Conservation (phyloP, 2,797 vertebrate genomes). For the Gadopsis bispinosus region DNA sequence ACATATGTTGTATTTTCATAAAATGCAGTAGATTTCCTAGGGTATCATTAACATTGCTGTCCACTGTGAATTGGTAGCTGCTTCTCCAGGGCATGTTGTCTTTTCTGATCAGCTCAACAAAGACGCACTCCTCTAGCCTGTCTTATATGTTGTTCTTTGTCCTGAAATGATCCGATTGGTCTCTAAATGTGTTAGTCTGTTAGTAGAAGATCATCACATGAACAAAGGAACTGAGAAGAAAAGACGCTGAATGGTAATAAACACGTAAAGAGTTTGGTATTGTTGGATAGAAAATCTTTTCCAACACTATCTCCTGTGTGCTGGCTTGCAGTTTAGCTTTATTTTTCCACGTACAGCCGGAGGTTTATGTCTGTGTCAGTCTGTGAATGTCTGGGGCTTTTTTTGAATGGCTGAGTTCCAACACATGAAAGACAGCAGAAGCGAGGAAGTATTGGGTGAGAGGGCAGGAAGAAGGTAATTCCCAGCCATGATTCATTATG, state of each 20-base stretch:
- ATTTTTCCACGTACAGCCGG: constrained; percentile 1
- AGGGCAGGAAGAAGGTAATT: constrained; percentile 47
- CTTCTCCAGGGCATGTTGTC: background rate
- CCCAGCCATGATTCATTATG: constrained; percentile 51
- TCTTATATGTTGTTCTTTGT: background rate
- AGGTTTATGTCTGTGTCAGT: constrained; percentile 15
- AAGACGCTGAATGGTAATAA: background rate
- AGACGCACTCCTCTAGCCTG: background rate
- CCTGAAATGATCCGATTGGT: background rate
- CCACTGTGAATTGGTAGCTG: background rate
- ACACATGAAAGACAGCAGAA: constrained; percentile 50
- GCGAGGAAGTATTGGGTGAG: constrained; percentile 25
- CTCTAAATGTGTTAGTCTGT: background rate
- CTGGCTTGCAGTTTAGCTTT: background rate
- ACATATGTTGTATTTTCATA: background rate
- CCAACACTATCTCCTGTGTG: background rate
- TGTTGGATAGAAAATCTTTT: background rate
- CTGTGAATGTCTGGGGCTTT: constrained; percentile 15
- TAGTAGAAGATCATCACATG: background rate
- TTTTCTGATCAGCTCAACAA: background rate
- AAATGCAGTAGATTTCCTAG: too few relatives aligned
- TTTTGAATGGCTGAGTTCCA: constrained; percentile 24
- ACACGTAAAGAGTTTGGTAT: background rate
- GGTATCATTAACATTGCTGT: background rate
- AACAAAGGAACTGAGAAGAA: background rate